Evolutionary conservation across 2,888 invertebrate species (phyloP), one percentile per base, ranked within the genome.

Genomic region (Rotaria macrura): DNA sequence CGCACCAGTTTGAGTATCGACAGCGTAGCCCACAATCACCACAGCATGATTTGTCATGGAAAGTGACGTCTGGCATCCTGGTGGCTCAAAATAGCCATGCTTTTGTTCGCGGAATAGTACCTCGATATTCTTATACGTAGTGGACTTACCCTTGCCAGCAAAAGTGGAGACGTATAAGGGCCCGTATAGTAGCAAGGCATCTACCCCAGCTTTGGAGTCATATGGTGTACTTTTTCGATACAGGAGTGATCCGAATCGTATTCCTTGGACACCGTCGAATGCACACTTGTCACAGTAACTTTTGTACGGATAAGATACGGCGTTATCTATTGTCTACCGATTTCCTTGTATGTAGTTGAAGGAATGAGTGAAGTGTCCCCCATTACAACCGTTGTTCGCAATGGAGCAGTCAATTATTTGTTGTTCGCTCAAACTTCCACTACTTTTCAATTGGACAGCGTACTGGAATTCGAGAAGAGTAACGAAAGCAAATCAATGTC

Each of bases 11-110:
- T 85, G 86, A 29, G 88, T 79, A 52, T 91, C 91, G 0, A 87
- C 88, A 0, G 92, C 92, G 87, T 92, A 92, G 6, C 92, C 92
- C 23, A 92, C 92, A 40, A 92, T 87, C 40, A 92, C 88, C 4
- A 92, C 92, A 23, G 91, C 92, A 87, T 92, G 92, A 88, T 92
- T 91, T 23, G 91, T 91, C 34, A 34, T 17, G 3, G 4, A 2
- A 5, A 34, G 5, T 38, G 34, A 34, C 17, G 65, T 65, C 25
- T 34, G 65, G 20, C 65, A 65, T 65, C 34, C 65, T 34, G 0
- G 17, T 29, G 65, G 34, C 20, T 65, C 34, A 34, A 34, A 65
- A 17, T 34, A 4, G 5, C 65, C 65, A 20, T n/a, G n/a, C 65
- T 20, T 65, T 20, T 29, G 34, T 65, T 34, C 17, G 0, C 3